Conservation (phyloP, 2,888 invertebrate species). For the Exephanes ischioxanthus region DNA sequence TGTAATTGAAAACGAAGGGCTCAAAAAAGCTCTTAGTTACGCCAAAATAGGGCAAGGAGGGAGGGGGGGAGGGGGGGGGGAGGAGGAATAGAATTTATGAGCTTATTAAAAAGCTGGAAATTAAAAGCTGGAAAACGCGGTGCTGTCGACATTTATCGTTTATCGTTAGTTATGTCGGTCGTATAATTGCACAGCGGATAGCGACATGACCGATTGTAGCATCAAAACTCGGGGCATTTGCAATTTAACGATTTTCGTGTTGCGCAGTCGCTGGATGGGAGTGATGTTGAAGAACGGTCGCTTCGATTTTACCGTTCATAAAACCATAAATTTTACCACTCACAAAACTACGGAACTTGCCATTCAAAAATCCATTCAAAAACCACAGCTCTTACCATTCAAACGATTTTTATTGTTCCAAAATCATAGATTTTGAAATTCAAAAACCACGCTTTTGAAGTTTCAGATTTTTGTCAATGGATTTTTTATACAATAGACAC, state of each 20-base stretch:
- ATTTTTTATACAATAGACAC: no score
- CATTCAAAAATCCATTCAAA: no score
- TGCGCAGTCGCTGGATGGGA: background rate
- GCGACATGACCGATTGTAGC: background rate
- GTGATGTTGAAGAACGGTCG: background rate
- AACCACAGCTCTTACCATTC: no score
- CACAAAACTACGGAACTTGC: no score
- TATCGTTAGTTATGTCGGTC: background rate
- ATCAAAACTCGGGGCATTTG: background rate
- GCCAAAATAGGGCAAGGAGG: background rate
- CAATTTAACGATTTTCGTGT: background rate
- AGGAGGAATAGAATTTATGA: background rate
- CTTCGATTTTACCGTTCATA: background rate
- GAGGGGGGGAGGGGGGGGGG: no score
- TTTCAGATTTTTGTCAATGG: no score
- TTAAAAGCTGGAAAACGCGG: background rate
- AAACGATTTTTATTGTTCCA: no score
- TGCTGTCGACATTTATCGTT: background rate
- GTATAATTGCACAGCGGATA: background rate
- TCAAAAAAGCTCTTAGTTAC: background rate
- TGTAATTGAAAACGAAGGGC: constrained; percentile 46
- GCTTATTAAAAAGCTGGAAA: background rate
- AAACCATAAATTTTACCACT: no score
- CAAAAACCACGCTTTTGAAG: no score
- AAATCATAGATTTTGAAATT: no score